Evolutionary conservation across 1,140 invertebrate species (phyloP).

Genomic region (Drosophila saltans): DNA sequence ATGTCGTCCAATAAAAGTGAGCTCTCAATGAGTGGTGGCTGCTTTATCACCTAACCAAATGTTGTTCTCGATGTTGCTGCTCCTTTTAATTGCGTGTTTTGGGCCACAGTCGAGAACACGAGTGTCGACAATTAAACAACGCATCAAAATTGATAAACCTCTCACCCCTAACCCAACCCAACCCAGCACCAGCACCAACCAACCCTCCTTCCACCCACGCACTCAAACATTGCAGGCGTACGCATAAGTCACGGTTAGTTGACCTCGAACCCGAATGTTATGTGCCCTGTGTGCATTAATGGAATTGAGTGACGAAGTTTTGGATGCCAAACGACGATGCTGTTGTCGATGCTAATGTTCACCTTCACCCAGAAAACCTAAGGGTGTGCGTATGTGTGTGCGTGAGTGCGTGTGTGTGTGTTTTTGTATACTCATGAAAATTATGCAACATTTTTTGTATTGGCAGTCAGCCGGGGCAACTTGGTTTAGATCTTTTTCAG

Average conservation of each 20-base stretch:
- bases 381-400: neutral
- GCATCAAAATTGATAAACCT: conserved; percentile 74
- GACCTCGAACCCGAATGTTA: conserved; percentile 19
- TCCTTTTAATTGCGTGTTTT: conserved; percentile 73
- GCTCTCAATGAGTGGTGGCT: conserved; percentile 30
- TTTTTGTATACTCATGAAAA: conserved; percentile 36
- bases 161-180: conserved; percentile 12
- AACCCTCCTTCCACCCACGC: neutral
- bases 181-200: neutral
- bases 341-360: conserved; percentile 17
- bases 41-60: conserved; percentile 62
- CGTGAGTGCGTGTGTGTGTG: neutral
- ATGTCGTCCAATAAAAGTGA: conserved; percentile 39
- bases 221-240: conserved; percentile 29
- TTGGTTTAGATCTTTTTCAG: conserved; percentile 16
- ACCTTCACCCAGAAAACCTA: conserved; percentile 55
- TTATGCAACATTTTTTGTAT: conserved; percentile 73
- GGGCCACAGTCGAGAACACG: conserved; percentile 29
- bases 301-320: conserved; percentile 49
- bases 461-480: conserved; percentile 44
- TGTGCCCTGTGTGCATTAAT: conserved; percentile 53
- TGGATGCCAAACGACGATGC: neutral
- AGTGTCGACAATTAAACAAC: conserved; percentile 69
- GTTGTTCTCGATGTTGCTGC: conserved; percentile 31
- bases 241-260: conserved; percentile 45